phyloP scores from a whole-genome alignment of 2,888 invertebrate species.

The Pecten maximus region DNA sequence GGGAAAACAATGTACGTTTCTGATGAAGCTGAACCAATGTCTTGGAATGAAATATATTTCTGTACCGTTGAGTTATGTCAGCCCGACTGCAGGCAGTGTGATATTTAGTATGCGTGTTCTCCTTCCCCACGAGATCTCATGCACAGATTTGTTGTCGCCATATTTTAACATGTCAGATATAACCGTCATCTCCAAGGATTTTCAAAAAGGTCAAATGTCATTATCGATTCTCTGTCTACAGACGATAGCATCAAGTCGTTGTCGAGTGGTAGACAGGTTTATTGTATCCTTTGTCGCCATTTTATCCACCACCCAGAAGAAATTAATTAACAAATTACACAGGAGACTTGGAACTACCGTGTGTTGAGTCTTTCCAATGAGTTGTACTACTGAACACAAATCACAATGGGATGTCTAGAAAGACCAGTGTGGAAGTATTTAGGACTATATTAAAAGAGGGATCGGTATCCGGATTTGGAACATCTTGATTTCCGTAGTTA shows the following conservation, averaged over 20 bases:
- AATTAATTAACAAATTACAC: slow-evolving; percentile 33
- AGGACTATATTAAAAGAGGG: background rate
- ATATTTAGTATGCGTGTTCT: background rate
- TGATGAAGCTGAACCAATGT: background rate
- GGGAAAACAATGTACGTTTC: no score
- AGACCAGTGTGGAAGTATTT: background rate
- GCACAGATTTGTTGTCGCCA: background rate
- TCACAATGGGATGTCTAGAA: background rate
- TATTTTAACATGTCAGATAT: background rate
- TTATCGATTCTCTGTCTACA: background rate
- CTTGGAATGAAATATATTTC: background rate
- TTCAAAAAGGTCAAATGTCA: background rate
- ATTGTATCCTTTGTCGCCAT: background rate
- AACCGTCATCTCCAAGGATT: background rate
- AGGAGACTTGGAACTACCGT: background rate
- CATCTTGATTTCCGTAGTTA: background rate
- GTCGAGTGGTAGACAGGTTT: background rate
- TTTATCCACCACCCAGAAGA: background rate
- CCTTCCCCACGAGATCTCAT: slow-evolving; percentile 9
- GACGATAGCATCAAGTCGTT: background rate
- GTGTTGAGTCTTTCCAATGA: background rate
- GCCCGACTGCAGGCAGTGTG: background rate
- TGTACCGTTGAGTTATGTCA: background rate
- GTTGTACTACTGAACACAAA: background rate
- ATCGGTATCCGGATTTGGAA: background rate